A percentile compares a stretch with the other conserved stretches of the same genome.
Evolutionary conservation across 1,140 invertebrate genomes (phyloP).

Genomic region (Drosophila virilis): DNA sequence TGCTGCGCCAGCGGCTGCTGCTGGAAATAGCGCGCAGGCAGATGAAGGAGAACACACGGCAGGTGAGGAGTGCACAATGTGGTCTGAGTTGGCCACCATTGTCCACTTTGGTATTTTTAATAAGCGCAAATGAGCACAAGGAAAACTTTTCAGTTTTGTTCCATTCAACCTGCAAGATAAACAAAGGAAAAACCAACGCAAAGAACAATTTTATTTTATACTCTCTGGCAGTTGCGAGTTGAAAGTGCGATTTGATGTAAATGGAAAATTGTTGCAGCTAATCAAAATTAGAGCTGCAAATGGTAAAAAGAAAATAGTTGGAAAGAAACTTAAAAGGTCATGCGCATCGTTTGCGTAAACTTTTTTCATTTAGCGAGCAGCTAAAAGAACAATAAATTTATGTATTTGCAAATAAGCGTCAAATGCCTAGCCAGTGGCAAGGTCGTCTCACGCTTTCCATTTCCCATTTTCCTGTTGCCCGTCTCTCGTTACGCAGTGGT

Average conservation of each 20-base stretch:
- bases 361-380: slow-evolving; percentile 59
- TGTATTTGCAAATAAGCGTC: slow-evolving; percentile 12
- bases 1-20: slow-evolving; percentile 89
- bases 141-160: slow-evolving; percentile 49
- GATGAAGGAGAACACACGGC: slow-evolving; percentile 88
- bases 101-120: slow-evolving; percentile 71
- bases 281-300: slow-evolving; percentile 74
- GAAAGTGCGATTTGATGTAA: slow-evolving; percentile 49
- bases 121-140: slow-evolving; percentile 55
- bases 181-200: slow-evolving; percentile 51
- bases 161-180: slow-evolving; percentile 44
- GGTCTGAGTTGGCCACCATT: slow-evolving; percentile 4
- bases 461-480: not conserved
- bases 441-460: slow-evolving; percentile 8
- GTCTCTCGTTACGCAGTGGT: slow-evolving; percentile 1
- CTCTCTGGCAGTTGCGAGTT: slow-evolving; percentile 3
- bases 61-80: slow-evolving; percentile 69
- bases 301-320: slow-evolving; percentile 53
- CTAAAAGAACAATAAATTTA: slow-evolving; percentile 30
- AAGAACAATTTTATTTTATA: not conserved
- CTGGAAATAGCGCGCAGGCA: slow-evolving; percentile 90
- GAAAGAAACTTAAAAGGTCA: slow-evolving; percentile 23
- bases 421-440: slow-evolving; percentile 7
- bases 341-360: slow-evolving; percentile 36
- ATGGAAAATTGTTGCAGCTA: slow-evolving; percentile 49